A percentile compares a stretch with the other conserved stretches of the same genome.
Evolutionary conservation across 1,140 invertebrate genomes (phyloP).

Genomic region (Metopolophium dirhodum): DNA sequence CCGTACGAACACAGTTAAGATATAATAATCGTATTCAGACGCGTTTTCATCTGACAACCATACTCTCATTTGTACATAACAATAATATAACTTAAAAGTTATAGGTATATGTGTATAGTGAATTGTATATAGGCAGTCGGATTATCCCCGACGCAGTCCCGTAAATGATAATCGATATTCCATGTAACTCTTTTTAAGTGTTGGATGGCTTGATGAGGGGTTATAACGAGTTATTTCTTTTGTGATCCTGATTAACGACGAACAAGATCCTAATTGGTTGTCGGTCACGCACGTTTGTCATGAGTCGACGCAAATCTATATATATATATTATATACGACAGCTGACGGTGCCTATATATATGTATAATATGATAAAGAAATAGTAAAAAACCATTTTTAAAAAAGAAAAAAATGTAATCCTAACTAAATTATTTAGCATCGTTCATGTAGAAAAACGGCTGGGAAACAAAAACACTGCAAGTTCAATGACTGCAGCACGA

Average conservation of each 20-base stretch:
- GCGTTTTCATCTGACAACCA: not conserved
- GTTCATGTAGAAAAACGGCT: conserved; percentile 53
- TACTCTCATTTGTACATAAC: not conserved
- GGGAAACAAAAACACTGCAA: conserved; percentile 52
- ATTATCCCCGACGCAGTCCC: not conserved
- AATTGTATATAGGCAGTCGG: not conserved
- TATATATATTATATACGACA: not conserved
- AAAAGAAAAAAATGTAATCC: conserved; percentile 28
- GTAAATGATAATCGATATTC: conserved; percentile 52
- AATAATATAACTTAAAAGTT: not conserved
- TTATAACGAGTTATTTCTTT: conserved; percentile 49
- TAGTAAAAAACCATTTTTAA: conserved; percentile 8
- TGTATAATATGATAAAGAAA: not conserved
- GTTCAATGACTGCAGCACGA: conserved; percentile 56
- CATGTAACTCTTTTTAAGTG: conserved; percentile 44
- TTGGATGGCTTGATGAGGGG: not conserved
- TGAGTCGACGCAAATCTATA: not conserved
- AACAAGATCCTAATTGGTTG: conserved; percentile 50
- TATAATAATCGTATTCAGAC: not conserved
- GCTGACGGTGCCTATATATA: not conserved
- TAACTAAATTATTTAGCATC: conserved; percentile 55
- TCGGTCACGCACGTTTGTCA: conserved; percentile 52
- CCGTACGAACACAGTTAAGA: not conserved
- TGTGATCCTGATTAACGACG: conserved; percentile 54
- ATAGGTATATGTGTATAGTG: no score